These are phyloP conservation scores for Silurus lanzhouensis DNA, from an alignment of 2,797 vertebrate species.

Conservation along the genomic window DNA sequence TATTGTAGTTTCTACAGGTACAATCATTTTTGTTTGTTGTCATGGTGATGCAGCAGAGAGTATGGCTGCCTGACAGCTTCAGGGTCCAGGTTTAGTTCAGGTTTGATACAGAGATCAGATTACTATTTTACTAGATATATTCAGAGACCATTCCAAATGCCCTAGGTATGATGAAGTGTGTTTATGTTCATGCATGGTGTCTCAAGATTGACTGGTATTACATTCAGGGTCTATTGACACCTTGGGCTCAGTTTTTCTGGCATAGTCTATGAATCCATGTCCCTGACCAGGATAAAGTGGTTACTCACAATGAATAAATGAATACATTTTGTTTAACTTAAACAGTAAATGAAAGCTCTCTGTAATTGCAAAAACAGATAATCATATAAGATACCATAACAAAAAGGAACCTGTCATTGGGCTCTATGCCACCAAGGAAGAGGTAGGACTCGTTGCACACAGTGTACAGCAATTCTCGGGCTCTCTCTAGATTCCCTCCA, in stretches of 20 bases:
- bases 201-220: background rate
- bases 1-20: background rate
- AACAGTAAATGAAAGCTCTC: background rate
- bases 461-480: conserved; percentile 78
- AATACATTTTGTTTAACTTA: background rate
- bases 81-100: too few relatives aligned
- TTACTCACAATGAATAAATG: background rate
- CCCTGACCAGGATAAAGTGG: background rate
- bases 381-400: conserved; percentile 79
- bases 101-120: background rate
- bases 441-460: conserved; percentile 84
- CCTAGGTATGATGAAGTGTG: background rate
- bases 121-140: background rate
- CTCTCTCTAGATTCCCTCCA: conserved; percentile 78
- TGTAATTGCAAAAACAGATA: background rate
- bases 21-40: background rate
- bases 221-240: background rate
- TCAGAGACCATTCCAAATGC: background rate
- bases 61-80: background rate
- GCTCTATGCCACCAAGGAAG: conserved; percentile 80
- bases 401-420: conserved; percentile 82
- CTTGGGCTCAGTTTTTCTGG: background rate
- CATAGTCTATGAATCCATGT: background rate
- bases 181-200: background rate
- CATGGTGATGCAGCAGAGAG: background rate